These are phyloP conservation scores for Mycetomoellerius zeteki DNA, from an alignment of 1,140 invertebrate species.

Conservation along the genomic window DNA sequence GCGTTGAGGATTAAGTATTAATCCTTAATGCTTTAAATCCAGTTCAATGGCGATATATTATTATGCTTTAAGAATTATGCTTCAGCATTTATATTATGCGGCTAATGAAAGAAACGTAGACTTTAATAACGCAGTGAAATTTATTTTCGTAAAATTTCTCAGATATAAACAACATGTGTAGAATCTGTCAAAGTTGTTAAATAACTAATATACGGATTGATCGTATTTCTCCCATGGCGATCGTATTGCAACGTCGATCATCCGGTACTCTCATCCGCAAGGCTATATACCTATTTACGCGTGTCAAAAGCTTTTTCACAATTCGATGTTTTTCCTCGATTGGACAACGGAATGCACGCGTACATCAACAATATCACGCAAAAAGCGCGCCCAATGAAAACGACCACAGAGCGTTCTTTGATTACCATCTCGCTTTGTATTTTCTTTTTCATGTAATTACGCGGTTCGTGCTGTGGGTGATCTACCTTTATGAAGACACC, in stretches of 20 bases:
- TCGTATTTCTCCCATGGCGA: background rate
- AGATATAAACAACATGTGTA: background rate
- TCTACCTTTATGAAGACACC: constrained; percentile 52
- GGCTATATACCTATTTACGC: constrained; percentile 22
- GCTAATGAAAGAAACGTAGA: background rate
- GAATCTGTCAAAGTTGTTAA: constrained; percentile 34
- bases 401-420: constrained; percentile 44
- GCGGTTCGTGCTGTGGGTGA: constrained; percentile 27
- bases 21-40: constrained; percentile 1
- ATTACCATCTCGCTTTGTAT: constrained; percentile 26
- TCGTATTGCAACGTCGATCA: constrained; percentile 4
- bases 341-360: background rate
- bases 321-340: constrained; percentile 21
- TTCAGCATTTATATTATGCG: background rate
- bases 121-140: constrained; percentile 11
- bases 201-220: constrained; percentile 44
- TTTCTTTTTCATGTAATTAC: constrained; percentile 66
- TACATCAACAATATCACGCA: background rate
- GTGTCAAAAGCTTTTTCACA: constrained; percentile 49
- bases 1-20: background rate
- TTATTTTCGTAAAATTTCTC: constrained; percentile 19
- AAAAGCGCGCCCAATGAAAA: constrained; percentile 6
- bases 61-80: background rate
- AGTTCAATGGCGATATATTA: background rate
- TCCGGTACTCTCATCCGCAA: background rate